Conservation (phyloP, 1,140 invertebrate genomes). For the Drosophila pruinosa region DNA sequence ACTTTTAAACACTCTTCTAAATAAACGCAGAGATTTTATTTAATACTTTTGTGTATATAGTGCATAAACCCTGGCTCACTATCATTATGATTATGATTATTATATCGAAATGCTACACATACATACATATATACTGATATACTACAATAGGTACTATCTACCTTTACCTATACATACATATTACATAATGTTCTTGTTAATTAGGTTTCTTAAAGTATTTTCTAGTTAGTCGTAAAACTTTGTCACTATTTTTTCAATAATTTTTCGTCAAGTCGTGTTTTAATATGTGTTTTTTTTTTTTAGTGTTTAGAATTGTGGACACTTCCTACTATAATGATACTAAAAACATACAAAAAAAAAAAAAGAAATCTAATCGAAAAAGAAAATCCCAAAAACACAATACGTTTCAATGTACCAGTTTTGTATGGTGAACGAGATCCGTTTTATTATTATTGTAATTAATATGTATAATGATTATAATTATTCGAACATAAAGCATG, state of each 20-base stretch:
- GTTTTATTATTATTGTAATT: constrained; percentile 29
- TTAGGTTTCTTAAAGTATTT: constrained; percentile 76
- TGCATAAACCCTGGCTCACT: constrained; percentile 53
- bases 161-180: constrained; percentile 49
- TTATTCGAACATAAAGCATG: constrained; percentile 36
- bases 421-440: constrained; percentile 8
- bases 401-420: constrained; percentile 28
- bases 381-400: constrained; percentile 10
- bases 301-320: constrained; percentile 12
- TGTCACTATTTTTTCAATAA: constrained; percentile 35
- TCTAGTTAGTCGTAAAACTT: constrained; percentile 62
- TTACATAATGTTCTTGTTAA: constrained; percentile 63
- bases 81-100: neutral
- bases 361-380: neutral
- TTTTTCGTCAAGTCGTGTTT: constrained; percentile 23
- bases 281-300: constrained; percentile 5
- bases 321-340: constrained; percentile 32
- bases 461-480: constrained; percentile 14
- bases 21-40: constrained; percentile 38
- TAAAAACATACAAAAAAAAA: neutral
- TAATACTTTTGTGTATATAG: constrained; percentile 48
- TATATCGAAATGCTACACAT: constrained; percentile 31
- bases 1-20: neutral
- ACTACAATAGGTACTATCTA: constrained; percentile 30
- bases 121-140: constrained; percentile 29